Conservation (phyloP, 1,140 invertebrate species). For the Stenopsyche tienmushanensis region DNA sequence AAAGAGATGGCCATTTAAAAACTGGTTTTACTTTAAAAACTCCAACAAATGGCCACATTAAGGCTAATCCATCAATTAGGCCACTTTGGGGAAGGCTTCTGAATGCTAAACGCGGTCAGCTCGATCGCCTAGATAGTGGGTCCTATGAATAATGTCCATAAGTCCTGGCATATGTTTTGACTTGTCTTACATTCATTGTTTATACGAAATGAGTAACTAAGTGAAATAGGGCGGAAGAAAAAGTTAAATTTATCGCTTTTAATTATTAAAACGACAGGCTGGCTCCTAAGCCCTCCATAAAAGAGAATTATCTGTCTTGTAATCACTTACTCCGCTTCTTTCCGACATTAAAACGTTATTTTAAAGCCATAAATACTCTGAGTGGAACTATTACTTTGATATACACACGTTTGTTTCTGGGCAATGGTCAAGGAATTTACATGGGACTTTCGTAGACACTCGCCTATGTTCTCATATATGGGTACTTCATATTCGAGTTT, state of each 20-base stretch:
- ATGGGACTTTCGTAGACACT: neutral
- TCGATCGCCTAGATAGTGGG: too few species aligned
- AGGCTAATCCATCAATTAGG: too few species aligned
- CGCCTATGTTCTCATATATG: neutral
- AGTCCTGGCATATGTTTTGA: neutral
- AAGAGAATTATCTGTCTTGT: slow-evolving; percentile 29
- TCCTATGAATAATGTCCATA: too few species aligned
- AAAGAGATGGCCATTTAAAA: too few species aligned
- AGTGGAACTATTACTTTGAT: slow-evolving; percentile 31
- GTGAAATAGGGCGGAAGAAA: neutral
- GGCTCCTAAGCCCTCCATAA: slow-evolving; percentile 18
- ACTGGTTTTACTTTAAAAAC: too few species aligned
- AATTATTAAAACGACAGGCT: slow-evolving; percentile 27
- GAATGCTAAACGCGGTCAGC: too few species aligned
- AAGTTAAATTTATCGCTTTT: slow-evolving; percentile 23
- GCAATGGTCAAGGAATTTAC: slow-evolving; percentile 18
- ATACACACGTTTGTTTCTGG: slow-evolving; percentile 20
- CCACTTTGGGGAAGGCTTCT: too few species aligned
- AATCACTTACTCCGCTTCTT: slow-evolving; percentile 30
- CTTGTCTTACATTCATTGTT: neutral
- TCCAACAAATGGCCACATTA: too few species aligned
- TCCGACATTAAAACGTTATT: slow-evolving; percentile 35
- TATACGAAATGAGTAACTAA: neutral
- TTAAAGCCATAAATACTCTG: slow-evolving; percentile 27
- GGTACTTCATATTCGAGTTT: neutral